Conservation (phyloP, 2,113 vertebrate species). For the Varanus salvator region DNA sequence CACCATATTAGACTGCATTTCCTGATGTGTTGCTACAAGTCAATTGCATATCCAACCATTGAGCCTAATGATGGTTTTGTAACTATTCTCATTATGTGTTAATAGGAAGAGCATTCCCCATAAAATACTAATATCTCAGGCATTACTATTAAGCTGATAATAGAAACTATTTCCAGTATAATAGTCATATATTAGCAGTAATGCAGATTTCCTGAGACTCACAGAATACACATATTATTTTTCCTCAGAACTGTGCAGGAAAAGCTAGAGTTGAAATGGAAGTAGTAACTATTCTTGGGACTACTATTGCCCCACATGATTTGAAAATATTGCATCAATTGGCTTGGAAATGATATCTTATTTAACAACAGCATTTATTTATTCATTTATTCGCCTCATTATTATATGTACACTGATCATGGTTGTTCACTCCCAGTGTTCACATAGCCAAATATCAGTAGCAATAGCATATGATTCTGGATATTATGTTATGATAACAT, state of each 20-base stretch:
- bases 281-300: neutral
- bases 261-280: neutral
- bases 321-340: neutral
- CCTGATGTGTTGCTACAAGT: slow-evolving; percentile 32
- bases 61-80: slow-evolving; percentile 21
- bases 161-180: neutral
- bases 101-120: slow-evolving; percentile 24
- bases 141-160: slow-evolving; percentile 24
- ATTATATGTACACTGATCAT: neutral
- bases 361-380: neutral
- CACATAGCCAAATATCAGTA: neutral
- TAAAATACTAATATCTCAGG: slow-evolving; percentile 30
- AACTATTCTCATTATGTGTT: slow-evolving; percentile 36
- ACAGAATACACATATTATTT: neutral
- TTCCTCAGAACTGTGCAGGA: neutral
- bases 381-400: too few relatives aligned
- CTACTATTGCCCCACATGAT: neutral
- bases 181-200: neutral
- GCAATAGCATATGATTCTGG: neutral
- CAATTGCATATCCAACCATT: slow-evolving; percentile 24
- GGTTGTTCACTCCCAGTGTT: neutral
- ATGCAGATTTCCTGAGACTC: neutral
- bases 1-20: slow-evolving; percentile 16
- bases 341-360: neutral
- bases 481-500: neutral